Evolutionary conservation across 2,113 vertebrate species (phyloP).

Genomic region (Archilochus colubris): DNA sequence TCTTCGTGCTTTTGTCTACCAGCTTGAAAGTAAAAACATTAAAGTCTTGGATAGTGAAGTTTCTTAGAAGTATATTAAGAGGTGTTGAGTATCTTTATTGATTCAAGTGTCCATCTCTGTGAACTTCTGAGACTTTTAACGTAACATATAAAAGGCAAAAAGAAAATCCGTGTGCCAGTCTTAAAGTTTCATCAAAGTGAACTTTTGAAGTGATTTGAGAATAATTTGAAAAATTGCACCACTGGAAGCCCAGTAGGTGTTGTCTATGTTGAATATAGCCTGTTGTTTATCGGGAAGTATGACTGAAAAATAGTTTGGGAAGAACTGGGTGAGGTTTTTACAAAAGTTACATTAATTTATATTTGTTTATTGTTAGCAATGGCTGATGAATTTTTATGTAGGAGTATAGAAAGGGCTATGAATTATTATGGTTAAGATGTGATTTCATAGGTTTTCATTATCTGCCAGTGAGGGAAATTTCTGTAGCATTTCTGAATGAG

Average conservation of each 20-base stretch:
- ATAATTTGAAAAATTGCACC: not conserved
- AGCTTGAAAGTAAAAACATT: not conserved
- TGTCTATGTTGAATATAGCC: fast-evolving
- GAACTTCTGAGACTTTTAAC: not conserved
- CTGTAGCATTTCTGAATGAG: not conserved
- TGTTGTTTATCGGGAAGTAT: not conserved
- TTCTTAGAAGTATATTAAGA: not conserved
- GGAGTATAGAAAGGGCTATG: not conserved
- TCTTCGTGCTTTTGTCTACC: not conserved
- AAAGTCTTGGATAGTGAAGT: not conserved
- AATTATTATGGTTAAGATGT: not conserved
- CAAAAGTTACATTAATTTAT: not conserved
- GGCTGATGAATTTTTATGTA: not conserved
- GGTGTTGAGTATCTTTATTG: not conserved
- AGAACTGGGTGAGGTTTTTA: not conserved
- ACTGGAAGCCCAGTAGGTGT: fast-evolving
- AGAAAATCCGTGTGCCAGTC: not conserved
- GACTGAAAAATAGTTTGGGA: not conserved
- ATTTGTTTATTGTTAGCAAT: not conserved
- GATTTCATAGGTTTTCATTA: not conserved
- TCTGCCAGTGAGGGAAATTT: not conserved
- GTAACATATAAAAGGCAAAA: not conserved
- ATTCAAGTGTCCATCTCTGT: not conserved
- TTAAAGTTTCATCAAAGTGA: not conserved
- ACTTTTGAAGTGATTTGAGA: not conserved